phyloP scores from a whole-genome alignment of 2,113 vertebrate species.

The Cacatua alba region DNA sequence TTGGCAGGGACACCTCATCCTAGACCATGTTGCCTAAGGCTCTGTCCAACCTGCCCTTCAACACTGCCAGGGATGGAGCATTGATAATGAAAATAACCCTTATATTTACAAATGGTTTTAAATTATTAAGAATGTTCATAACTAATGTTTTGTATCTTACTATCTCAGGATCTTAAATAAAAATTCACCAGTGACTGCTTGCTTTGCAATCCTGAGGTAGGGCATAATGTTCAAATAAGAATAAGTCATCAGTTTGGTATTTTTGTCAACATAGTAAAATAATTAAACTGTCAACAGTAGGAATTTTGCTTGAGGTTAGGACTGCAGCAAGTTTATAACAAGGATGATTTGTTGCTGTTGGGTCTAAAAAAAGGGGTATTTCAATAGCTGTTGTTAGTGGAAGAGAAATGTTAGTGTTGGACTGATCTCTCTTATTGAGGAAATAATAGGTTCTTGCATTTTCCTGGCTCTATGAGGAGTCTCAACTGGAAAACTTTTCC shows the following conservation, averaged over 20 bases:
- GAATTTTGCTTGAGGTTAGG: background rate
- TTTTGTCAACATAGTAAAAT: background rate
- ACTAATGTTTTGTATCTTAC: background rate
- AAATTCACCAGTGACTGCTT: background rate
- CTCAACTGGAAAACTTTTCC: background rate
- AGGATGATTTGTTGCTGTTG: background rate
- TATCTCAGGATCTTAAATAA: background rate
- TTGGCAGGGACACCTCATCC: background rate
- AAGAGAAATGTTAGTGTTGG: background rate
- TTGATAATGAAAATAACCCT: background rate
- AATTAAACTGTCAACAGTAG: background rate
- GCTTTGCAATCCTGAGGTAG: background rate
- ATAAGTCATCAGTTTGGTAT: background rate
- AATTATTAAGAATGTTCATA: background rate
- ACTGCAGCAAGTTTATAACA: background rate
- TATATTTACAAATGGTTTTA: background rate
- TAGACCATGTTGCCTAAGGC: background rate
- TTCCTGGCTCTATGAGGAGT: background rate
- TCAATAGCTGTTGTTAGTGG: background rate
- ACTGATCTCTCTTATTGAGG: background rate
- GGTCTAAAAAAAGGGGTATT: background rate
- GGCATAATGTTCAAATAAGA: background rate
- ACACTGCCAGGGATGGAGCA: background rate
- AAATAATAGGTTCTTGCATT: background rate
- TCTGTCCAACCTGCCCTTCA: background rate